These are phyloP conservation scores for Thymelicus lineola DNA, from an alignment of 2,888 invertebrate genomes.

Conservation along the genomic window DNA sequence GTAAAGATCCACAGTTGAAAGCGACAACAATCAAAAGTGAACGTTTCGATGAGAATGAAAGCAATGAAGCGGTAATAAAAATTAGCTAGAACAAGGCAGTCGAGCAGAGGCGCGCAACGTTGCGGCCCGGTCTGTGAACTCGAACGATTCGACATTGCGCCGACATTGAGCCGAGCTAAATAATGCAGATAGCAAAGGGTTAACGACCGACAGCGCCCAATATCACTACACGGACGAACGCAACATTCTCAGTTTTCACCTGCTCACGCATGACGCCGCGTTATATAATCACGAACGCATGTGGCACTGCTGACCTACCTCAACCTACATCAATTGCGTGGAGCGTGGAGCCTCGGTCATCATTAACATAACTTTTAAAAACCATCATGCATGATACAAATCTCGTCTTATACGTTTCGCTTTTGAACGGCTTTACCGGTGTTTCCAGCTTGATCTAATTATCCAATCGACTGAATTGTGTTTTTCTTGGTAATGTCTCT, in stretches of 20 bases:
- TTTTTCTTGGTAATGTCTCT: constrained; percentile 12
- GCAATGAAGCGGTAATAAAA: constrained; percentile 55
- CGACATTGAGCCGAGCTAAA: constrained; percentile 81
- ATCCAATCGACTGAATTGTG: constrained; percentile 15
- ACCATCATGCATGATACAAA: constrained; percentile 36
- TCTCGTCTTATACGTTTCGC: constrained; percentile 10
- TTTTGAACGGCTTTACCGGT: background rate
- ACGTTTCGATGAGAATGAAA: background rate
- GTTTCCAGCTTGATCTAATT: constrained; percentile 2
- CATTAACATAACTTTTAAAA: constrained; percentile 33
- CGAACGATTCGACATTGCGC: constrained; percentile 79
- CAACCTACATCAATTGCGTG: constrained; percentile 45
- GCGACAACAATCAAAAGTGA: background rate
- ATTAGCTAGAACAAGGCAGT: constrained; percentile 68
- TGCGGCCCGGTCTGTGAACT: constrained; percentile 78
- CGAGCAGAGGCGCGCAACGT: constrained; percentile 67
- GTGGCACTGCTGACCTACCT: constrained; percentile 60
- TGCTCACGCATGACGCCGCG: constrained; percentile 60
- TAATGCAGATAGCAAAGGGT: constrained; percentile 82
- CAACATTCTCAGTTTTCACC: constrained; percentile 63
- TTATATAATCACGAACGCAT: constrained; percentile 57
- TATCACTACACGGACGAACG: constrained; percentile 76
- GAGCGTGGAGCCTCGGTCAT: constrained; percentile 24
- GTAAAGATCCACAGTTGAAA: background rate
- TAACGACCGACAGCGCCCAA: constrained; percentile 81